Evolutionary conservation across 2,888 invertebrate genomes (phyloP), one percentile per base, ranked within the genome.

Genomic region (Agrotis exclamationis): DNA sequence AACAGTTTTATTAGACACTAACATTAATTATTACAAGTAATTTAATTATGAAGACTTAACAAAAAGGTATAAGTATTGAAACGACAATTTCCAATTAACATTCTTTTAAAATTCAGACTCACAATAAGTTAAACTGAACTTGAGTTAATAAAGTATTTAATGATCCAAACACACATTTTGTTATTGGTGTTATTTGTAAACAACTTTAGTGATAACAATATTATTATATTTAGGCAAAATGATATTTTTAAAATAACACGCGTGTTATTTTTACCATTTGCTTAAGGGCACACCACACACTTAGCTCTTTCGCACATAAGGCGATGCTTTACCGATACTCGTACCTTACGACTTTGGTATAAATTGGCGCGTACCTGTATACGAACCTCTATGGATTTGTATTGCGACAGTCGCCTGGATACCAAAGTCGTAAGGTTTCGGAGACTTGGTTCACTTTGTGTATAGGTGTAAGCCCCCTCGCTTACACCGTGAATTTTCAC

Each of bases 1-100:
- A 47, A 53, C 14, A 70, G 11, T 9, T 70, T 59, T 70, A 70
- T 53, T 68, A 9, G 6, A 53, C 18, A n/a, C n/a, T 20, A 47
- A 69, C 18, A 47, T 69, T 47, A 39, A 18, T 47, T n/a, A 18
- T 47, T 20, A 59, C 3, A 39, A 59, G 3, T 14, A 0, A 70
- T 60, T 20, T 64, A 7, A 33, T n/a, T 6, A 45, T 28, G 11
- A 33, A 44, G 3, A 7, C 2, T 45, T 59, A 28, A 47, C 11
- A 28, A 11, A 64, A 1, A 28, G 13, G 4, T 1, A 7, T 13
- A n/a, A n/a, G n/a, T n/a, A n/a, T 11, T 45, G 7, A 24, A 28
- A 13, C 13, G 13, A 6, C 18, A 18, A 3, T 59, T 47, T 33
- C 7, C 1, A 60, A 48, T 33, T 33, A 33, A 20, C 0, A 11